Conservation (phyloP, 1,140 invertebrate species). For the Drosophila sproati region DNA sequence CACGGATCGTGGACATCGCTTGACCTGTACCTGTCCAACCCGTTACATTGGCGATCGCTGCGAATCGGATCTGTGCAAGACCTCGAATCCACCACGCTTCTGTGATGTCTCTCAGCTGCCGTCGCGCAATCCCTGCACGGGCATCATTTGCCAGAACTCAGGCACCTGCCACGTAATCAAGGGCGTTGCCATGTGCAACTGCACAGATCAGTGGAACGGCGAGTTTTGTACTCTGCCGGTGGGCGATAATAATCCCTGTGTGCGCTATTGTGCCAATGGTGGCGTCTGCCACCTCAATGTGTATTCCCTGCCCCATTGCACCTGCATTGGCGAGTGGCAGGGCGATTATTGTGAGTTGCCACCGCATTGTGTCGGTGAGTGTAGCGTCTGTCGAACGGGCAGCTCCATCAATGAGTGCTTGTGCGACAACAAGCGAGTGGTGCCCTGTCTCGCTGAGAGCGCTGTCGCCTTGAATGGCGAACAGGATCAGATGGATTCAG, state of each 20-base stretch:
- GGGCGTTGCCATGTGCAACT: conserved; percentile 86
- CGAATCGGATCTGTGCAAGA: conserved; percentile 79
- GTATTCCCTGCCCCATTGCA: conserved; percentile 85
- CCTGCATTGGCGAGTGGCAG: conserved; percentile 87
- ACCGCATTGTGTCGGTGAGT: conserved; percentile 86
- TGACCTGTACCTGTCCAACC: conserved; percentile 67
- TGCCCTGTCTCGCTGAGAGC: conserved; percentile 73
- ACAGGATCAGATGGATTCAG: conserved; percentile 41
- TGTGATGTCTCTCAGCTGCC: conserved; percentile 66
- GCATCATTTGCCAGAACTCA: conserved; percentile 75
- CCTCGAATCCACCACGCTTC: conserved; percentile 69
- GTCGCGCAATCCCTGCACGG: conserved; percentile 71
- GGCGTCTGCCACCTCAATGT: conserved; percentile 85
- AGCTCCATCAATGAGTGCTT: conserved; percentile 85
- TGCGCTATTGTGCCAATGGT: conserved; percentile 86
- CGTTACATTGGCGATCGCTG: conserved; percentile 77
- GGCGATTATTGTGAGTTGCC: conserved; percentile 86
- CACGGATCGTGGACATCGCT: conserved; percentile 44
- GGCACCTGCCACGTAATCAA: conserved; percentile 81
- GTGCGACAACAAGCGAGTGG: conserved; percentile 65
- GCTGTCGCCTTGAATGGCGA: conserved; percentile 69
- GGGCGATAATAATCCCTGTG: conserved; percentile 87
- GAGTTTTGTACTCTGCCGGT: conserved; percentile 88
- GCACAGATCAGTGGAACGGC: conserved; percentile 88
- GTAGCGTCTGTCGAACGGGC: conserved; percentile 86